These are phyloP conservation scores for Entelurus aequoreus DNA, from an alignment of 2,113 vertebrate species.

Conservation along the genomic window DNA sequence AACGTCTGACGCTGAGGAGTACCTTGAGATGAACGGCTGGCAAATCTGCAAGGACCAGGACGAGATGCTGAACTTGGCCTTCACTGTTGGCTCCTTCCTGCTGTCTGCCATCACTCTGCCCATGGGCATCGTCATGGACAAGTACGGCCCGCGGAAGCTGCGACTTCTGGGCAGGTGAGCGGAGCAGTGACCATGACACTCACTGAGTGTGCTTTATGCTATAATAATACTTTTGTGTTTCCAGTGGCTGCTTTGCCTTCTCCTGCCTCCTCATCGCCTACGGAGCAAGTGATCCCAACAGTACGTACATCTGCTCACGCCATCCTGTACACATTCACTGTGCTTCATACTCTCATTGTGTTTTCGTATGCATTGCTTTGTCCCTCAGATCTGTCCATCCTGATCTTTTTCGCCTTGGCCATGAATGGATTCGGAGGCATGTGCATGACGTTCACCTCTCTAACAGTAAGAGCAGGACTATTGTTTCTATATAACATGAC, in stretches of 20 bases:
- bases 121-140: constrained; percentile 97
- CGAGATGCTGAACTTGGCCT: constrained; percentile 95
- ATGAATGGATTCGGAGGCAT: constrained; percentile 97
- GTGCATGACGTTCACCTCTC: constrained; percentile 98
- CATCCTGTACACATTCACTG: neutral
- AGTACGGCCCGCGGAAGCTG: constrained; percentile 92
- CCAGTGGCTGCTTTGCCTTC: constrained; percentile 86
- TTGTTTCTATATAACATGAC: neutral
- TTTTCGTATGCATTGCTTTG: neutral
- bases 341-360: neutral
- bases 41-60: constrained; percentile 91
- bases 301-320: constrained; percentile 69
- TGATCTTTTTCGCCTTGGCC: constrained; percentile 92
- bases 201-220: neutral
- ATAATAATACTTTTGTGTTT: constrained; percentile 19
- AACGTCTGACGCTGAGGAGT: constrained; percentile 48
- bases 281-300: constrained; percentile 85
- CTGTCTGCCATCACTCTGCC: constrained; percentile 94
- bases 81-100: constrained; percentile 95
- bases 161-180: constrained; percentile 91
- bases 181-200: neutral
- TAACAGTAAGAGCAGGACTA: constrained; percentile 78
- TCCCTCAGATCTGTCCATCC: constrained; percentile 84
- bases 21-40: constrained; percentile 80
- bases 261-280: constrained; percentile 94